These are phyloP conservation scores for Bursaphelenchus okinawaensis DNA, from an alignment of 2,888 invertebrate species.

Conservation along the genomic window DNA sequence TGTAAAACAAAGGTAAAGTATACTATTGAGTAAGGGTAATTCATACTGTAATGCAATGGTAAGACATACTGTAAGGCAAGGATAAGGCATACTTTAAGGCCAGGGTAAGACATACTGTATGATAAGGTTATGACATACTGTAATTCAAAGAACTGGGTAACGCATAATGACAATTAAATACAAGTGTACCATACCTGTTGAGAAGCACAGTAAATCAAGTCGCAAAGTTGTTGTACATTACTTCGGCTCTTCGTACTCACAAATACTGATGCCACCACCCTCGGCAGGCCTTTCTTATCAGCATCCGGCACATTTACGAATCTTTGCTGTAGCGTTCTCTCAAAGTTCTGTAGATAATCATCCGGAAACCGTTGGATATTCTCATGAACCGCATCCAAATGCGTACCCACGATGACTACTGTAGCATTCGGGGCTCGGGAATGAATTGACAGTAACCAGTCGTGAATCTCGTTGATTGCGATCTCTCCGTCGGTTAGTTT, in stretches of 20 bases:
- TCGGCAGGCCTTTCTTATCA: constrained; percentile 75
- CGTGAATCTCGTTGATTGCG: constrained; percentile 81
- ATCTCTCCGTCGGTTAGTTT: constrained; percentile 81
- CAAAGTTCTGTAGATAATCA: constrained; percentile 71
- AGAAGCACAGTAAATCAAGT: constrained; percentile 81
- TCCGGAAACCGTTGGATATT: constrained; percentile 64
- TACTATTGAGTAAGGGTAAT: too few species aligned
- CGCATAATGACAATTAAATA: too few species aligned
- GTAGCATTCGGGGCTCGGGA: constrained; percentile 91
- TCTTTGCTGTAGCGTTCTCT: constrained; percentile 70
- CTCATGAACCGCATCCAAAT: constrained; percentile 70
- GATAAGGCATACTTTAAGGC: too few species aligned
- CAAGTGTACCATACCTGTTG: too few species aligned
- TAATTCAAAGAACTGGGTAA: too few species aligned
- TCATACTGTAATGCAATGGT: too few species aligned
- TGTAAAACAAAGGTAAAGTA: too few species aligned
- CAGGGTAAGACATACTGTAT: too few species aligned
- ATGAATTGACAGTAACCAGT: constrained; percentile 91
- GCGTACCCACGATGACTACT: constrained; percentile 90
- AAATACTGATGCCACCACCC: constrained; percentile 85
- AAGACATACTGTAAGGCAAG: too few species aligned
- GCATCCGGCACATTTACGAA: constrained; percentile 90
- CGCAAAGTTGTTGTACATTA: constrained; percentile 78
- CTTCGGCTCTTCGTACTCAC: constrained; percentile 81
- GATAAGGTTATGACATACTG: too few species aligned